A percentile compares a stretch with the other conserved stretches of the same genome.
Conservation (phyloP, 2,888 invertebrate genomes). For the Phymatocera aterrima region DNA sequence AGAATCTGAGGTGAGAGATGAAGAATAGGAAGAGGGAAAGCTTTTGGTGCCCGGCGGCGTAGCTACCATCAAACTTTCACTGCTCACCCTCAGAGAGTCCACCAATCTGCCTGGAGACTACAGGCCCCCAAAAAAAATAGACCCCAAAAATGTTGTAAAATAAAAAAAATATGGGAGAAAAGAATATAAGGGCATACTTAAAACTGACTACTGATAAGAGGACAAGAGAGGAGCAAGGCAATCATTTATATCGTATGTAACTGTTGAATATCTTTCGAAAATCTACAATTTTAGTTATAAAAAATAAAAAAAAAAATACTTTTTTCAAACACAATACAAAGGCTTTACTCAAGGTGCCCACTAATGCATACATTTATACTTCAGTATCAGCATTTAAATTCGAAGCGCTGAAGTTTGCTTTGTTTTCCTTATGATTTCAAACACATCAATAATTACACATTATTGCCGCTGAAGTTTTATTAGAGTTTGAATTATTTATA, state of each 20-base stretch:
- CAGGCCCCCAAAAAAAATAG: constrained; percentile 42
- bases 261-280: not conserved
- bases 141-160: constrained; percentile 43
- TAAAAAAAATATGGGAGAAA: constrained; percentile 33
- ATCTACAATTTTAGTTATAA: not conserved
- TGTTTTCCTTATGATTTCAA: too few species aligned
- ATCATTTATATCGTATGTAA: not conserved
- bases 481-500: not conserved
- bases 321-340: not conserved
- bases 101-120: constrained; percentile 44
- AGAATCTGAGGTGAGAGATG: constrained; percentile 34
- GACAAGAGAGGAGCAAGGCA: constrained; percentile 13
- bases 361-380: not conserved
- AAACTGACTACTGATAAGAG: constrained; percentile 22
- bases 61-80: constrained; percentile 45
- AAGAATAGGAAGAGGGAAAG: constrained; percentile 41
- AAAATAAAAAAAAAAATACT: not conserved
- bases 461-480: not conserved
- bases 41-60: constrained; percentile 44
- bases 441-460: not conserved
- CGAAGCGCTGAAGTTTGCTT: too few species aligned
- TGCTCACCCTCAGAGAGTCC: constrained; percentile 45
- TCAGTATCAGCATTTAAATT: too few species aligned
- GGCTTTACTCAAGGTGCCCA: not conserved
- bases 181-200: constrained; percentile 36